Percentiles rank a stretch among this genome's conserved stretches.
phyloP scores from a whole-genome alignment of 2,888 invertebrate genomes.

The Globia sparganii region DNA sequence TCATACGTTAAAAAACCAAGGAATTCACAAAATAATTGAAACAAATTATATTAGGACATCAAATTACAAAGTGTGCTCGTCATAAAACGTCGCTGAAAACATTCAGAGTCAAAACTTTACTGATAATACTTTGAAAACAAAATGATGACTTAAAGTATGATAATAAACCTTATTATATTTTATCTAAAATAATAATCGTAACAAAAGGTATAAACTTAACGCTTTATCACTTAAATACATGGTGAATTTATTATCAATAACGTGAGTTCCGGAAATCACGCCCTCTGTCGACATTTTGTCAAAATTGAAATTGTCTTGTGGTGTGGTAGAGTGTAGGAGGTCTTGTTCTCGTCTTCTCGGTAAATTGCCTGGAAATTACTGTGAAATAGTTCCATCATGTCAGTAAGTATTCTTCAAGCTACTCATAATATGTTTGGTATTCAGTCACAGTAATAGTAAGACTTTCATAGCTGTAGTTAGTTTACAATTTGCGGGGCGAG shows the following conservation, averaged over 20 bases:
- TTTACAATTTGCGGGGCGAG: slow-evolving; percentile 73
- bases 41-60: slow-evolving; percentile 2
- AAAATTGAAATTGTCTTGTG: slow-evolving; percentile 84
- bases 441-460: slow-evolving; percentile 23
- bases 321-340: slow-evolving; percentile 79
- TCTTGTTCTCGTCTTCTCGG: slow-evolving; percentile 71
- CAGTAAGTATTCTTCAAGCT: slow-evolving; percentile 79
- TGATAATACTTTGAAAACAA: fast-evolving
- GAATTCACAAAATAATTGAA: neutral
- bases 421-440: slow-evolving; percentile 37
- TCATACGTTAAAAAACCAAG: neutral
- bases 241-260: slow-evolving; percentile 75
- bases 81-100: slow-evolving; percentile 42
- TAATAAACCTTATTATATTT: neutral
- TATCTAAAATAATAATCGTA: neutral
- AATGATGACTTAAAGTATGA: neutral
- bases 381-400: slow-evolving; percentile 79
- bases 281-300: slow-evolving; percentile 78
- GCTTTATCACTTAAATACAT: neutral
- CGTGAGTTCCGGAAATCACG: slow-evolving; percentile 79
- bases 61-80: slow-evolving; percentile 9
- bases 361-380: slow-evolving; percentile 81
- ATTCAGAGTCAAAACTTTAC: slow-evolving; percentile 35
- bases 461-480: slow-evolving; percentile 58
- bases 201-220: too few relatives aligned